Evolutionary conservation across 2,888 invertebrate genomes (phyloP).

Genomic region (Sarcophaga carnaria): DNA sequence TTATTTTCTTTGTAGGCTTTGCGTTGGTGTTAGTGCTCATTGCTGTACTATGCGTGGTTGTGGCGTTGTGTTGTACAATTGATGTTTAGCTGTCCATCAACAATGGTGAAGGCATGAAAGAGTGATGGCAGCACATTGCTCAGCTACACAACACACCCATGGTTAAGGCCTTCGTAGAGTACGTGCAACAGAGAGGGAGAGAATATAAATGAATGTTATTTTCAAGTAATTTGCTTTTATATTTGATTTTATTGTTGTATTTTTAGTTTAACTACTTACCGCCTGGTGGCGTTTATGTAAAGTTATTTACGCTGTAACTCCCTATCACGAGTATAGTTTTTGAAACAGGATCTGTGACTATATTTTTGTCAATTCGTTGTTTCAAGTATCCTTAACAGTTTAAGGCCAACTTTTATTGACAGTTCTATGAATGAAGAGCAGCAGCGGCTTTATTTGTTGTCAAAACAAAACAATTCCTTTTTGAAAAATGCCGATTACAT

Average conservation of each 20-base stretch:
- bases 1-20: not conserved
- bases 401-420: slow-evolving; percentile 41
- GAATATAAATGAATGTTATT: slow-evolving; percentile 20
- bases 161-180: not conserved
- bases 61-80: slow-evolving; percentile 13
- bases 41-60: not conserved
- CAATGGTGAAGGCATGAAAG: slow-evolving; percentile 53
- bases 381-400: slow-evolving; percentile 2
- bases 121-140: slow-evolving; percentile 53
- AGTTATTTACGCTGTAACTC: not conserved
- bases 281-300: slow-evolving; percentile 70
- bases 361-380: slow-evolving; percentile 9
- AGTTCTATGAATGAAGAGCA: slow-evolving; percentile 61
- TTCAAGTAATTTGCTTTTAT: not conserved
- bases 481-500: not conserved
- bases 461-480: not conserved
- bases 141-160: not conserved
- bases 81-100: slow-evolving; percentile 69
- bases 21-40: not conserved
- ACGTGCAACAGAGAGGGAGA: slow-evolving; percentile 38
- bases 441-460: slow-evolving; percentile 33
- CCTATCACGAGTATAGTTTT: not conserved
- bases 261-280: slow-evolving; percentile 72
- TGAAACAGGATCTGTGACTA: slow-evolving; percentile 33
- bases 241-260: slow-evolving; percentile 1